Conservation (phyloP, 2,113 vertebrate species). For the Megaceryle maxima region DNA sequence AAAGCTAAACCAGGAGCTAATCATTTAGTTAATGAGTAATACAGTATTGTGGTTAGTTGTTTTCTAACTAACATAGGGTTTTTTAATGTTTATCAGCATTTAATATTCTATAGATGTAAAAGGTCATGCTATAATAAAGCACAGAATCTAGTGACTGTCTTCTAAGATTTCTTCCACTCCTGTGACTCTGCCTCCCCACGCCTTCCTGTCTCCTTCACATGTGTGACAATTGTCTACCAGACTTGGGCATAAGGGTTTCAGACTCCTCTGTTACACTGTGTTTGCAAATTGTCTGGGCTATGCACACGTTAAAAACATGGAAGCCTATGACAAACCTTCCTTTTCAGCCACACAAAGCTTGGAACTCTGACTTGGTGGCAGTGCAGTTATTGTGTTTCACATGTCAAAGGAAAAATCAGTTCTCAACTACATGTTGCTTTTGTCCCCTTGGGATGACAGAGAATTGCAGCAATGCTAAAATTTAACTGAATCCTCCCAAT, state of each 20-base stretch:
- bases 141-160: too few species aligned
- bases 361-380: neutral
- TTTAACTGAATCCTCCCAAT: neutral
- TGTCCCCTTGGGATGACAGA: neutral
- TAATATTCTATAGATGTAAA: neutral
- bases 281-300: neutral
- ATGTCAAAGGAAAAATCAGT: neutral
- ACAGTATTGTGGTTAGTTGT: neutral
- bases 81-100: neutral
- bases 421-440: neutral
- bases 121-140: neutral
- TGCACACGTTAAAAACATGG: neutral
- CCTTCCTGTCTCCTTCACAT: neutral
- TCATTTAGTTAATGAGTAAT: neutral
- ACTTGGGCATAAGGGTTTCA: neutral
- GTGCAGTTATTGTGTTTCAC: too few species aligned
- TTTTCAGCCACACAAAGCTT: neutral
- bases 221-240: rapidly evolving
- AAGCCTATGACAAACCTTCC: neutral
- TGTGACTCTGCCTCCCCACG: neutral
- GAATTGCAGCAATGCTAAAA: neutral
- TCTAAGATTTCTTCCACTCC: neutral
- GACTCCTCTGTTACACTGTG: neutral
- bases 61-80: neutral
- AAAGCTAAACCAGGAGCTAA: neutral